Evolutionary conservation across 2,888 invertebrate genomes (phyloP), one percentile per base, ranked within the genome.

Genomic region (Pterostichus niger): DNA sequence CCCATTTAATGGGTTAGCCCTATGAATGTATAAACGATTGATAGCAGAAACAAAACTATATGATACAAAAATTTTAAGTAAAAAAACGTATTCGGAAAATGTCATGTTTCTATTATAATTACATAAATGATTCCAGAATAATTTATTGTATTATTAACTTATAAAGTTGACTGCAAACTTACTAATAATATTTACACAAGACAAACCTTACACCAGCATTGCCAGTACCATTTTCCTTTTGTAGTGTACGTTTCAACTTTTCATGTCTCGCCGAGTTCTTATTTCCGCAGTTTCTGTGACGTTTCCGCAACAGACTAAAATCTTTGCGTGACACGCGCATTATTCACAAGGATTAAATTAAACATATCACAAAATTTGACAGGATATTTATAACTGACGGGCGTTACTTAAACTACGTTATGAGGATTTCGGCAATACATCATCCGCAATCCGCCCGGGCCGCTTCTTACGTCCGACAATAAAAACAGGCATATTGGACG

Each of bases 261-360:
- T 4, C 17, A 54, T 17, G 10, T 54, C 7, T 11, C n/a, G 17
- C 17, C 54, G 13, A 54, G 54, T 54, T 54, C 54, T 24, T 24
- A 61, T 61, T 61, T 61, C 61, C 61, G 61, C 17, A 61, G 17
- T 61, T 4, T 61, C 61, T 54, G 15, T 33, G 24, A 5, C 54
- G 68, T 68, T 40, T 17, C 49, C 10, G 44, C 15, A 13, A 73
- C 46, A 44, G 73, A 17, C 24, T 6, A 44, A 81, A 71, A 54
- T 73, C 40, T 73, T 71, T 56, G 40, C 81, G 44, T 73, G 73
- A 81, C 81, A 81, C n/a, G 11, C 35, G 46, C 73, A 81, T 81
- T 81, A 81, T 73, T 81, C 81, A 81, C 71, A 40, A 15, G 73
- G 73, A 81, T 81, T 81, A 81, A 81, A 81, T 81, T 71, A 81